phyloP scores from a whole-genome alignment of 2,113 vertebrate genomes.

The Mesocricetus auratus region DNA sequence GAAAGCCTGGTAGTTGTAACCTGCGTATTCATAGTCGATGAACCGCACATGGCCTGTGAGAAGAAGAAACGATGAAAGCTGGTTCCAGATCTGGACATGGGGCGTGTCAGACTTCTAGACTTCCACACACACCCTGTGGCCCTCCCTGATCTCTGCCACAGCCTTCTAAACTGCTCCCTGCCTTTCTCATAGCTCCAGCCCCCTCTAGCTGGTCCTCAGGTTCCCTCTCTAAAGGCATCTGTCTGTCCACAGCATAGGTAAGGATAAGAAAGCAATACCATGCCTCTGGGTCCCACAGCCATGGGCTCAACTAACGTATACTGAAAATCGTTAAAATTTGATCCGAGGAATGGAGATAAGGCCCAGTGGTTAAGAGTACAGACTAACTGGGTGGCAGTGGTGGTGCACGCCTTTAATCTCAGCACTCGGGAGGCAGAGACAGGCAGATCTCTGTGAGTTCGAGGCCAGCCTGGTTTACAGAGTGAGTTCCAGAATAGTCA shows the following conservation, averaged over 20 bases:
- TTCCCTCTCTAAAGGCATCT: neutral
- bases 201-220: neutral
- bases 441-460: no score
- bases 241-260: neutral
- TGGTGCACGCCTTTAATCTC: no score
- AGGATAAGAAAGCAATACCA: neutral
- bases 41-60: conserved; percentile 92
- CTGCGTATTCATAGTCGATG: conserved; percentile 98
- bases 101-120: neutral
- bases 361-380: neutral
- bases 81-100: fast-evolving
- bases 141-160: neutral
- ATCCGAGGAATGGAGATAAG: neutral
- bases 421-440: no score
- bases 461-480: no score
- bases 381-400: no score
- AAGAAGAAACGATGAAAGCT: neutral
- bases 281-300: neutral
- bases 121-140: neutral
- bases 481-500: no score
- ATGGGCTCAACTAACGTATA: neutral
- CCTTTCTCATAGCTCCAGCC: neutral
- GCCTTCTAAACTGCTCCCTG: neutral
- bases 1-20: conserved; percentile 98
- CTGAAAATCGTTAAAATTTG: neutral